These are phyloP conservation scores for Corydoras sp. DNA, from an alignment of 2,113 vertebrate genomes.

Conservation along the genomic window DNA sequence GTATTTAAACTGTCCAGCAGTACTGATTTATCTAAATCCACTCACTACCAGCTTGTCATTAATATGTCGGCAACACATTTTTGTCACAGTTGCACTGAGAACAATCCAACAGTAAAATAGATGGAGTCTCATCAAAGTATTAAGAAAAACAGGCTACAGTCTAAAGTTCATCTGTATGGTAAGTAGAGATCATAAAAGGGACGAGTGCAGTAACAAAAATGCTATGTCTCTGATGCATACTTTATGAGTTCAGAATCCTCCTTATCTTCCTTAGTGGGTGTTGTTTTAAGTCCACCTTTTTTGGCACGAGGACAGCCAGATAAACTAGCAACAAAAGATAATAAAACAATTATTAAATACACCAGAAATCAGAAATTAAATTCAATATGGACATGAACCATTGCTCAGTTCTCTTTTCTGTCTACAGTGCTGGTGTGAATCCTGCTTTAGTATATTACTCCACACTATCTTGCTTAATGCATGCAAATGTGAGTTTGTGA, in stretches of 20 bases:
- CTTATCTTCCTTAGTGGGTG: constrained; percentile 95
- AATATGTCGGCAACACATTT: too few species aligned
- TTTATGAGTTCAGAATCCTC: constrained; percentile 98
- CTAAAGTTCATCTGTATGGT: too few species aligned
- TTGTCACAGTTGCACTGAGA: too few species aligned
- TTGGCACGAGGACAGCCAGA: constrained; percentile 99
- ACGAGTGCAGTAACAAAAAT: constrained; percentile 61
- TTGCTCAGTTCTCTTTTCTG: constrained; percentile 2
- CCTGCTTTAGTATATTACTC: constrained; percentile 57
- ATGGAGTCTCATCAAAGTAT: too few species aligned
- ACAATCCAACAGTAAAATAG: too few species aligned
- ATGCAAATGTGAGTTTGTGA: constrained; percentile 14
- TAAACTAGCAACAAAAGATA: constrained; percentile 86
- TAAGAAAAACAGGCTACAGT: too few species aligned
- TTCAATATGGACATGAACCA: constrained; percentile 16
- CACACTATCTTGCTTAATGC: constrained; percentile 50
- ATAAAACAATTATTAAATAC: constrained; percentile 67
- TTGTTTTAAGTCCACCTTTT: constrained; percentile 96
- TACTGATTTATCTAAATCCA: too few species aligned
- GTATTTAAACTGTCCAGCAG: too few species aligned
- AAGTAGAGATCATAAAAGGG: constrained; percentile 37
- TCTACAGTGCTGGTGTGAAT: constrained; percentile 50
- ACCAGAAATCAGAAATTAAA: constrained; percentile 33
- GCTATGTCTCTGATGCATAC: constrained; percentile 77
- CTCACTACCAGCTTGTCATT: too few species aligned